A percentile compares a stretch with the other conserved stretches of the same genome.
phyloP scores from a whole-genome alignment of 2,113 vertebrate species.

The Varanus komodoensis region DNA sequence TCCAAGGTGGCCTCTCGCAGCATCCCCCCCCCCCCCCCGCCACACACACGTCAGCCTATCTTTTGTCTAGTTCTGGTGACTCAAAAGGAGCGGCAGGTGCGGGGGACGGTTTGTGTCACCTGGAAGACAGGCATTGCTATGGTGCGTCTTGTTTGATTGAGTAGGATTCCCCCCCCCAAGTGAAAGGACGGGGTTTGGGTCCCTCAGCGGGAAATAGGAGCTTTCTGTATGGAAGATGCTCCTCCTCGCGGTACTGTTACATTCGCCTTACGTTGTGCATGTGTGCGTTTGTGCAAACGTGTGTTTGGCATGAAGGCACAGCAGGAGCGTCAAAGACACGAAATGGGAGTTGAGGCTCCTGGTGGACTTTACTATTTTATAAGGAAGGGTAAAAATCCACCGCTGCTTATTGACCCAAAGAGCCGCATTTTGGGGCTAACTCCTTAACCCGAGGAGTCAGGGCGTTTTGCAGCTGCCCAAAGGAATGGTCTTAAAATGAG shows the following conservation, averaged over 20 bases:
- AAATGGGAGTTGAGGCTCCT: not conserved
- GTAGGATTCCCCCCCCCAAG: not conserved
- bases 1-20: not conserved
- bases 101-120: not conserved
- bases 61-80: not conserved
- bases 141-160: not conserved
- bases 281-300: not conserved
- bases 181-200: too few relatives aligned
- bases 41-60: not conserved
- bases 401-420: too few relatives aligned
- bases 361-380: not conserved
- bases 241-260: too few relatives aligned
- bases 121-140: not conserved
- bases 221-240: too few relatives aligned
- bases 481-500: not conserved
- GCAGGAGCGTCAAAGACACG: too few relatives aligned
- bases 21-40: not conserved
- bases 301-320: too few relatives aligned
- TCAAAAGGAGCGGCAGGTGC: not conserved
- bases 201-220: too few relatives aligned
- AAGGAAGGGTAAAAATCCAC: too few relatives aligned
- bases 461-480: not conserved
- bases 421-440: not conserved
- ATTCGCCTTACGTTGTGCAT: not conserved
- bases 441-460: not conserved